These are phyloP conservation scores for Gobio occitaniae DNA, from an alignment of 2,797 vertebrate species.

Conservation along the genomic window DNA sequence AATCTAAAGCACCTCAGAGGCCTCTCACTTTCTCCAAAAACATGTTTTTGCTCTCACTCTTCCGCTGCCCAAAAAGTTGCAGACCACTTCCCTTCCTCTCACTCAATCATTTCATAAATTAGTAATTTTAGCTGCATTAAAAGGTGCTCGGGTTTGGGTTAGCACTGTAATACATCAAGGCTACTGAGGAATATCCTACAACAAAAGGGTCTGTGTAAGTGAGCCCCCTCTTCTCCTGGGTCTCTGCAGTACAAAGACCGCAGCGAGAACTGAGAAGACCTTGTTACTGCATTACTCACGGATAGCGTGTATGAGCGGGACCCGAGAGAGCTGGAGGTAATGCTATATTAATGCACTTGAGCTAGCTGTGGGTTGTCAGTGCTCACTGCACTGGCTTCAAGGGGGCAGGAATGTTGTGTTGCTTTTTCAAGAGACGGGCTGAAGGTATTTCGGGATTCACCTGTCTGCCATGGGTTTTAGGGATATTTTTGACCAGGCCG, in stretches of 20 bases:
- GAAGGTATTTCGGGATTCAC: conserved; percentile 54
- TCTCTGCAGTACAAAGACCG: not conserved
- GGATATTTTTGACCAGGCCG: conserved; percentile 17
- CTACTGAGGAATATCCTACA: conserved; percentile 34
- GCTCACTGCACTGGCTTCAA: conserved; percentile 32
- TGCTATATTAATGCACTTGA: conserved; percentile 66
- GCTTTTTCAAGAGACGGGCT: conserved; percentile 35
- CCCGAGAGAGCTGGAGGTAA: conserved; percentile 47
- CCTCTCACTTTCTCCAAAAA: conserved; percentile 29
- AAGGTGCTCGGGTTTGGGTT: conserved; percentile 52
- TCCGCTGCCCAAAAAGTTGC: not conserved
- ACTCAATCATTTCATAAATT: conserved; percentile 32
- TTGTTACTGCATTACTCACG: conserved; percentile 53
- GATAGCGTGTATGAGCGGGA: conserved; percentile 44
- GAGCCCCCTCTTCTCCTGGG: conserved; percentile 1
- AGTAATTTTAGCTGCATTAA: conserved; percentile 20
- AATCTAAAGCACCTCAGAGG: conserved; percentile 44
- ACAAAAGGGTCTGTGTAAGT: conserved; percentile 65
- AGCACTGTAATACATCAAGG: conserved; percentile 37
- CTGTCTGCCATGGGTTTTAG: conserved; percentile 38
- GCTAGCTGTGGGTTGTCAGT: conserved; percentile 29
- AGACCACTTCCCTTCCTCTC: conserved; percentile 27
- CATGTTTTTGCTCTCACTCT: not conserved
- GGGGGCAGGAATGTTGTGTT: conserved; percentile 30
- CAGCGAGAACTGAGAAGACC: conserved; percentile 41